Conservation (phyloP, 2,113 vertebrate genomes). For the Triplophysa rosa region DNA sequence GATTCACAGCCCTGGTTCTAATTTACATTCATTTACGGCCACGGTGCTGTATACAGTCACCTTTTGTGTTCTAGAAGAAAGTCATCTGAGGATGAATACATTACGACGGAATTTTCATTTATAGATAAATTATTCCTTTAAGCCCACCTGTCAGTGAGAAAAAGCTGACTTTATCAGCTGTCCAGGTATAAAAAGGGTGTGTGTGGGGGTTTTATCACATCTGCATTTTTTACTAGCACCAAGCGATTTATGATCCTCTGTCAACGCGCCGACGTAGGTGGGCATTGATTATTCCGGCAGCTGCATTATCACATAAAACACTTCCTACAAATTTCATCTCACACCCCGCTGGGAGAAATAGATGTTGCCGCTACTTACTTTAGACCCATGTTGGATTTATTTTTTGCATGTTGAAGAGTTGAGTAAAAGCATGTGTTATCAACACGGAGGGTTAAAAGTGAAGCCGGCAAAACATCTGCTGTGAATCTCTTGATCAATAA, state of each 20-base stretch:
- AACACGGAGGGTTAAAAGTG: constrained; percentile 35
- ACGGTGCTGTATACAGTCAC: too few relatives aligned
- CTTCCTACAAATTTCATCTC: constrained; percentile 41
- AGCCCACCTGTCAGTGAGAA: constrained; percentile 2
- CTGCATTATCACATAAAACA: constrained; percentile 51
- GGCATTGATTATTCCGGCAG: constrained; percentile 35
- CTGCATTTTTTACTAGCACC: constrained; percentile 15
- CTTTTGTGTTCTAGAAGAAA: too few relatives aligned
- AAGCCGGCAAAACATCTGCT: constrained; percentile 26
- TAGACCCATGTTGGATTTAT: constrained; percentile 7
- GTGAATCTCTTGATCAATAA: constrained; percentile 37
- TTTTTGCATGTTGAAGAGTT: constrained; percentile 29
- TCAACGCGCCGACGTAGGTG: neutral
- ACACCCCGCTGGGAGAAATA: constrained; percentile 37
- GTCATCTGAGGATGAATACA: too few relatives aligned
- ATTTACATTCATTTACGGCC: too few relatives aligned
- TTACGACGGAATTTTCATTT: too few relatives aligned
- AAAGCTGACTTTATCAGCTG: constrained; percentile 18
- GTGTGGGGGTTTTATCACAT: constrained; percentile 6
- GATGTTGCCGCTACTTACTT: constrained; percentile 1
- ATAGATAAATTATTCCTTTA: neutral
- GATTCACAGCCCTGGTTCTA: too few relatives aligned
- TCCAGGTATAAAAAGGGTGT: constrained; percentile 18
- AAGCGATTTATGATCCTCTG: constrained; percentile 23
- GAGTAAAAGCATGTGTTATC: constrained; percentile 38